phyloP scores from a whole-genome alignment of 2,113 vertebrate genomes.

The Seriola dumerili region DNA sequence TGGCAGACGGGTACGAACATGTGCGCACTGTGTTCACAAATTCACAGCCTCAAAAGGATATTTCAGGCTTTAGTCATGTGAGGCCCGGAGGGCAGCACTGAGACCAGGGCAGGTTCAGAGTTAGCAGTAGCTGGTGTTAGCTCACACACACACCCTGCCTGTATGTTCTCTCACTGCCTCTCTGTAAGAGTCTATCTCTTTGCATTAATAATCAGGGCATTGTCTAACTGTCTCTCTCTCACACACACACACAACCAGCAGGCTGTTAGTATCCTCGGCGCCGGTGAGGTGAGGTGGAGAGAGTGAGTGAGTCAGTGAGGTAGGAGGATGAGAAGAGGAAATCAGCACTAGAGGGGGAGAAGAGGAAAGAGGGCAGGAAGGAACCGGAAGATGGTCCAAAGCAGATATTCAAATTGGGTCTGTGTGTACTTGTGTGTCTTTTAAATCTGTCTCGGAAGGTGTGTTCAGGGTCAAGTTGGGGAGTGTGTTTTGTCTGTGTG shows the following conservation, averaged over 20 bases:
- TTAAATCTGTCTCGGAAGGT: constrained; percentile 23
- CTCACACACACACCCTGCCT: constrained; percentile 11
- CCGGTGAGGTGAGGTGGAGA: constrained; percentile 66
- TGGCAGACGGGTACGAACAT: not conserved
- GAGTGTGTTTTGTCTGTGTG: constrained; percentile 31
- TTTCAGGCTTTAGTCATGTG: constrained; percentile 68
- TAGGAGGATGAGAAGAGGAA: constrained; percentile 55
- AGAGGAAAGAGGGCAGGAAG: constrained; percentile 28
- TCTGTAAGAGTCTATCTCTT: not conserved
- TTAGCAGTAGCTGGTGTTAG: constrained; percentile 70
- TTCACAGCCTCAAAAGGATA: constrained; percentile 49
- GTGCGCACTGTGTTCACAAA: not conserved
- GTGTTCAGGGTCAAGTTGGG: constrained; percentile 29
- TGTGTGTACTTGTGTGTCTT: constrained; percentile 43
- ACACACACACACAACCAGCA: constrained; percentile 51
- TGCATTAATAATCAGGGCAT: not conserved
- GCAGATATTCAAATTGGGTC: constrained; percentile 35
- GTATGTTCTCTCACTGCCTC: not conserved
- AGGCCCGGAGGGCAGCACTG: constrained; percentile 60
- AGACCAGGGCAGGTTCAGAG: constrained; percentile 49
- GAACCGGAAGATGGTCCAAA: constrained; percentile 45
- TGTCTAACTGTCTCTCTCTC: not conserved
- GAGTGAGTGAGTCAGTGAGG: constrained; percentile 62
- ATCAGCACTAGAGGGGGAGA: constrained; percentile 53
- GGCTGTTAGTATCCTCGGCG: constrained; percentile 74